These are phyloP conservation scores for Drosophila gunungcola DNA, from an alignment of 1,140 invertebrate species.

Conservation along the genomic window DNA sequence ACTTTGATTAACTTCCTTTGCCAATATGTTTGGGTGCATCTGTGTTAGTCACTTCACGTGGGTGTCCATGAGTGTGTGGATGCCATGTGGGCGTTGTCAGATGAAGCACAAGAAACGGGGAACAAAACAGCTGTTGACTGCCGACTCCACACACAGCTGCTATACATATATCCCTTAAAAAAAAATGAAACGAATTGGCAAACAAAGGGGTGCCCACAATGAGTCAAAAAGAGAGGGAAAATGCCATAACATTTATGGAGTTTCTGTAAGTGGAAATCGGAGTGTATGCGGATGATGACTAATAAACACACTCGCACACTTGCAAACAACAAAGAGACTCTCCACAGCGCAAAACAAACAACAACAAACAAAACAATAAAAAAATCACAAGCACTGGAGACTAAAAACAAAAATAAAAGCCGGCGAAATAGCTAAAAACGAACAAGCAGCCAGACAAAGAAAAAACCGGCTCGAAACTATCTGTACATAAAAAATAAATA, in stretches of 20 bases:
- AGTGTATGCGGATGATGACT: constrained; percentile 54
- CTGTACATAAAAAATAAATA: constrained; percentile 21
- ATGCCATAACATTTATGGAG: constrained; percentile 43
- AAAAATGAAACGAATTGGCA: constrained; percentile 34
- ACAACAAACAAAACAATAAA: constrained; percentile 48
- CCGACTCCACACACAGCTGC: constrained; percentile 42
- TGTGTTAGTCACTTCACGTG: constrained; percentile 1
- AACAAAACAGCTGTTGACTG: constrained; percentile 67
- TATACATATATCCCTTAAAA: constrained; percentile 9
- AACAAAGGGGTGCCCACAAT: constrained; percentile 52
- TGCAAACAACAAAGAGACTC: constrained; percentile 27
- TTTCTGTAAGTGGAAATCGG: constrained; percentile 55
- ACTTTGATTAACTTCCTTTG: constrained; percentile 51
- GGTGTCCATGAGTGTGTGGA: constrained; percentile 29
- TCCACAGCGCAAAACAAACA: constrained; percentile 34
- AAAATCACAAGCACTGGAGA: constrained; percentile 29
- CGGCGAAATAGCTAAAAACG: constrained; percentile 70
- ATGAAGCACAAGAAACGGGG: constrained; percentile 27
- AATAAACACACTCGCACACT: constrained; percentile 57
- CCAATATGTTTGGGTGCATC: constrained; percentile 1
- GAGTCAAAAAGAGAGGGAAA: constrained; percentile 5
- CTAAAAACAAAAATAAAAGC: constrained; percentile 57
- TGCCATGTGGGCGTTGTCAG: constrained; percentile 71
- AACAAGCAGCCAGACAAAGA: constrained; percentile 62
- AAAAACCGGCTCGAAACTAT: constrained; percentile 71